Conservation (phyloP, 2,888 invertebrate species). For the Pheosia gnoma region DNA sequence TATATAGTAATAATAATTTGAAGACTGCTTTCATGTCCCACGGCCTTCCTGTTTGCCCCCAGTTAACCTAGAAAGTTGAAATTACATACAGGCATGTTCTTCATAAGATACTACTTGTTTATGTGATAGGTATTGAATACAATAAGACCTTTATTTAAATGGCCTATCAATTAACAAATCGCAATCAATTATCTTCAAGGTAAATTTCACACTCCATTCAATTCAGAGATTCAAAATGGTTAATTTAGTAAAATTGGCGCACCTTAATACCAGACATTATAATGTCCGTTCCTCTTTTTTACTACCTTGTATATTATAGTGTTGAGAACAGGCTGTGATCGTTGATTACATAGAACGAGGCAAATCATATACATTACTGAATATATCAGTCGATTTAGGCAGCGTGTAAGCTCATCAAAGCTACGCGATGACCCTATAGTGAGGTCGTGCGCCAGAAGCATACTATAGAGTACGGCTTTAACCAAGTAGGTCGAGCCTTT, state of each 20-base stretch:
- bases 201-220: slow-evolving; percentile 11
- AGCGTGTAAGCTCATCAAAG: slow-evolving; percentile 58
- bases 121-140: slow-evolving; percentile 12
- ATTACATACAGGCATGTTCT: slow-evolving; percentile 12
- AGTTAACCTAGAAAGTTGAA: slow-evolving; percentile 37
- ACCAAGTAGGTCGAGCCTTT: slow-evolving; percentile 46
- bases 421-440: slow-evolving; percentile 65
- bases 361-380: slow-evolving; percentile 13
- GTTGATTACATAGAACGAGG: slow-evolving; percentile 4
- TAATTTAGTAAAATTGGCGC: slow-evolving; percentile 2
- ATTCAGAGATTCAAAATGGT: slow-evolving; percentile 2
- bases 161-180: slow-evolving; percentile 14
- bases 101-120: background rate
- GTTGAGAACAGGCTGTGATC: background rate
- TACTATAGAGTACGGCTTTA: slow-evolving; percentile 45
- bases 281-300: slow-evolving; percentile 5
- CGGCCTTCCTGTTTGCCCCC: slow-evolving; percentile 21
- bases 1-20: slow-evolving; percentile 14
- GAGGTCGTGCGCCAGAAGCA: slow-evolving; percentile 65
- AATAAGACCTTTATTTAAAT: slow-evolving; percentile 8
- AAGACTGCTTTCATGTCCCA: slow-evolving; percentile 26
- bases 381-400: slow-evolving; percentile 47
- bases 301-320: slow-evolving; percentile 3
- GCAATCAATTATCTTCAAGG: slow-evolving; percentile 12
- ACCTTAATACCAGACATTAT: slow-evolving; percentile 5